These are phyloP conservation scores for Xenops minutus DNA, from an alignment of 2,797 vertebrate genomes.

Conservation along the genomic window DNA sequence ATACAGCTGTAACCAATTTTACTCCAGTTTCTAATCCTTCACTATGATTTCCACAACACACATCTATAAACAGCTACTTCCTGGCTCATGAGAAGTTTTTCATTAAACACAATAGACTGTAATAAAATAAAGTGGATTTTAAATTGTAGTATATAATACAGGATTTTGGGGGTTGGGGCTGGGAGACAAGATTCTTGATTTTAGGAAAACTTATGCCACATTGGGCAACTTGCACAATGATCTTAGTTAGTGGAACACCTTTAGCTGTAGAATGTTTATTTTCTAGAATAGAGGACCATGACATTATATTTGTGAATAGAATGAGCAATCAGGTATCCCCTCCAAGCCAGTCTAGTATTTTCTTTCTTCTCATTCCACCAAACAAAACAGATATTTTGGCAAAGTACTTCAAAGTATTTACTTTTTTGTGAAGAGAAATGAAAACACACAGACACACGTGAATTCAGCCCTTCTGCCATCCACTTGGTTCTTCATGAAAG, in stretches of 20 bases:
- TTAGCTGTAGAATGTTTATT: neutral
- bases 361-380: neutral
- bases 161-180: neutral
- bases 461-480: neutral
- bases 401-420: neutral
- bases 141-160: conserved; percentile 56
- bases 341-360: neutral
- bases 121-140: conserved; percentile 66
- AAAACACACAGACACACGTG: neutral
- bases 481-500: neutral
- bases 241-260: neutral
- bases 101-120: conserved; percentile 65
- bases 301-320: neutral
- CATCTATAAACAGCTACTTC: conserved; percentile 73
- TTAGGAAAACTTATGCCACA: neutral
- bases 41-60: conserved; percentile 69
- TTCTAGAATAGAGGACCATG: neutral
- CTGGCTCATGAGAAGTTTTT: conserved; percentile 68
- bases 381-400: neutral
- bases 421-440: neutral
- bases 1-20: conserved; percentile 75
- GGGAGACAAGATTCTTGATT: neutral
- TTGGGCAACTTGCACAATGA: neutral
- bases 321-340: neutral
- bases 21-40: conserved; percentile 66